These are phyloP conservation scores for Carapus acus DNA, from an alignment of 2,797 vertebrate genomes.

Conservation along the genomic window DNA sequence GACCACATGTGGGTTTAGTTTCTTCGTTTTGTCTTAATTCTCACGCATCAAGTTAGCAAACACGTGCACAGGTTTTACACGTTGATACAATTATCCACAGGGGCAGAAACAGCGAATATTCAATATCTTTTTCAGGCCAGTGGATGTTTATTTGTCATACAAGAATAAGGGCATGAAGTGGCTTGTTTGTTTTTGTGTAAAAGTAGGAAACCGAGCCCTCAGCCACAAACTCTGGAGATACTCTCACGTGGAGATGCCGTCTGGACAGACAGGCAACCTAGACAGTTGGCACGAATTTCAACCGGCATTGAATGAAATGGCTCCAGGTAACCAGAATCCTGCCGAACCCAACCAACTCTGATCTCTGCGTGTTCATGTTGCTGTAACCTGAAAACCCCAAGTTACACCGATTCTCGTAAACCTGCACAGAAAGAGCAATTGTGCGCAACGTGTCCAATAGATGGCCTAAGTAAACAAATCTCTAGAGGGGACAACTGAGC, in stretches of 20 bases:
- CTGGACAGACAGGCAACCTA: conserved; percentile 5
- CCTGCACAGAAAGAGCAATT: background rate
- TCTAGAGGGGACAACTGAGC: background rate
- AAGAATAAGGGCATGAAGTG: conserved; percentile 24
- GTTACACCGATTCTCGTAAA: background rate
- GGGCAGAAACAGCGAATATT: background rate
- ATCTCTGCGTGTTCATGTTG: no score
- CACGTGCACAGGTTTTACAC: background rate
- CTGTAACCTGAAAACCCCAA: no score
- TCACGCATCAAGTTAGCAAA: background rate
- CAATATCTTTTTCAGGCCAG: background rate
- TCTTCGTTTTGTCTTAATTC: background rate
- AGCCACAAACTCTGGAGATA: background rate
- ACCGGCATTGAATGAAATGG: background rate
- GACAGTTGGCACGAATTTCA: conserved; percentile 51
- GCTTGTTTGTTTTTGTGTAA: conserved; percentile 21
- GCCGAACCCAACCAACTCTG: background rate
- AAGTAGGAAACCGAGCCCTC: conserved; percentile 1
- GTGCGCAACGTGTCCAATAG: no score
- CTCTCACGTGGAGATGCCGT: background rate
- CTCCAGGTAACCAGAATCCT: background rate
- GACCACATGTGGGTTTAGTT: background rate
- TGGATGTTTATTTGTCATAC: conserved; percentile 9
- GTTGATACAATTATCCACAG: background rate
- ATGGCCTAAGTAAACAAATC: no score